phyloP scores from a whole-genome alignment of 2,888 invertebrate species.

The Neoaliturus tenellus region DNA sequence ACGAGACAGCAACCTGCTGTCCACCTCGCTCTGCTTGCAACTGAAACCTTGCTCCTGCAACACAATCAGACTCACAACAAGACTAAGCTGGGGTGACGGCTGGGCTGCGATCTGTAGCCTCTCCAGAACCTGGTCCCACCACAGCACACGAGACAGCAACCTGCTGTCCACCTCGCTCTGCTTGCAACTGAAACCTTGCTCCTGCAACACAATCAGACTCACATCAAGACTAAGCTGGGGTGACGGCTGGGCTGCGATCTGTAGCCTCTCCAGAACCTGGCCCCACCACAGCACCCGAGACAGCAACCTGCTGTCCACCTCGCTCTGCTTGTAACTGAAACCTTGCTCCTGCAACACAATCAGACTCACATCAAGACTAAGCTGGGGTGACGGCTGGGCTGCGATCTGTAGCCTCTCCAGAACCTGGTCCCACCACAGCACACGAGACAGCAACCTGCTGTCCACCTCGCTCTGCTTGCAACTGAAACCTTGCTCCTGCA shows the following conservation, averaged over 20 bases:
- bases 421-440: conserved; percentile 42
- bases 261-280: conserved; percentile 34
- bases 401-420: conserved; percentile 46
- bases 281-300: conserved; percentile 48
- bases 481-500: background rate
- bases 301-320: conserved; percentile 14
- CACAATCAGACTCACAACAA: no score
- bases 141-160: no score
- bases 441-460: conserved; percentile 18
- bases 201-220: no score
- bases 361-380: background rate
- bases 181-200: no score
- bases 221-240: background rate
- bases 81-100: no score
- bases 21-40: no score
- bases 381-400: conserved; percentile 21
- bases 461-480: background rate
- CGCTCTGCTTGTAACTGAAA: background rate
- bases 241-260: conserved; percentile 16
- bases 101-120: no score
- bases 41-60: no score
- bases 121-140: no score
- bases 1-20: no score
- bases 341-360: background rate
- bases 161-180: no score